Evolutionary conservation across 1,140 invertebrate genomes (phyloP), one percentile per base, ranked within the genome.

Genomic region (Fopius arisanus): DNA sequence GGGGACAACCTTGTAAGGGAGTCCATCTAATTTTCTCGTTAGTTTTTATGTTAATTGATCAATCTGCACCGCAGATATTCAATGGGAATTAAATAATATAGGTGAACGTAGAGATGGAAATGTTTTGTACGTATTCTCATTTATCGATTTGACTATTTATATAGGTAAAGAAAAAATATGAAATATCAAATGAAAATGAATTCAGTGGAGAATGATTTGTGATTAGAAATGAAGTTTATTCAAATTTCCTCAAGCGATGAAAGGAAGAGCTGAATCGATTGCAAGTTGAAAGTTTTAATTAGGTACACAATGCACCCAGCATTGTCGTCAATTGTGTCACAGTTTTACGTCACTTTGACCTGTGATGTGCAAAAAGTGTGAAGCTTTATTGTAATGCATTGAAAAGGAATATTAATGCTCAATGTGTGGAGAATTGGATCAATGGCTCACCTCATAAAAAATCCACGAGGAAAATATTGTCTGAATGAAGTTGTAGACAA

Each of bases 391-490:
- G 33, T 37, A 37, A 37, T 37, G 4, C 23, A 54, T 54, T 54
- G 48, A 19, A 21, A 54, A 23, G 23, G 19, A 54, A 21, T 54
- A 0, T 21, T 19, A 21, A 19, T 7, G 10, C 10, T 51, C 1
- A 51, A 51, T 51, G n/a, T 1, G 21, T 16, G 19, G 6, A 51
- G 16, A 48, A 48, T 48, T 48, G 16, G 16, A 5, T 2, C 21
- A 7, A 16, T 48, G 16, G 16, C 54, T 82, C 84, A 97, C 96
- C 92, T 96, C 95, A 84, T 96, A 96, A 87, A 96, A 96, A 88
- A 98, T 95, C 94, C 96, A 97, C 37, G 92, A 89, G 82, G 95
- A 96, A 85, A 97, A 96, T 74, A 97, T 78, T 7, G 96, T 96
- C 87, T 98, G 95, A 79, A 94, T 86, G 67, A 95, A 89, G 87